Evolutionary conservation across 2,113 vertebrate species (phyloP).

Genomic region (Lamprologus sp.): DNA sequence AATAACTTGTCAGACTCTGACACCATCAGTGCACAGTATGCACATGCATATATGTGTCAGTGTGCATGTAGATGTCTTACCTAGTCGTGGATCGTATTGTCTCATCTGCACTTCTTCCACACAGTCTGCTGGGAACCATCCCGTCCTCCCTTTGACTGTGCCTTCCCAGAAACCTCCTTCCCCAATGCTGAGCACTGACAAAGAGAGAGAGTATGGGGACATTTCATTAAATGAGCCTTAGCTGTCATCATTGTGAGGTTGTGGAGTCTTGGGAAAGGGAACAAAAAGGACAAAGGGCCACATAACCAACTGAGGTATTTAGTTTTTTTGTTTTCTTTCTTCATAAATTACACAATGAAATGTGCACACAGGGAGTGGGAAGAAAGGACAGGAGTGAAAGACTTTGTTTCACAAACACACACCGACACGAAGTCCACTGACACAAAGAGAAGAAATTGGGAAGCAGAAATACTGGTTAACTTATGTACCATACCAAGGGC

Average conservation of each 20-base stretch:
- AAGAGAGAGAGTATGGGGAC: slow-evolving; percentile 13
- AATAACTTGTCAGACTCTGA: background rate
- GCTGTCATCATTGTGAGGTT: background rate
- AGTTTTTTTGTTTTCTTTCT: background rate
- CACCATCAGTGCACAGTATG: background rate
- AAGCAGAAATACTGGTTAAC: background rate
- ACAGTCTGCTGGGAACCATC: slow-evolving; percentile 98
- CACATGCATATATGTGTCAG: background rate
- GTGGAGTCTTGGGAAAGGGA: background rate
- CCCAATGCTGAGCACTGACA: slow-evolving; percentile 91
- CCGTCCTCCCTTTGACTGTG: slow-evolving; percentile 91
- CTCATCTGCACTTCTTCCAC: slow-evolving; percentile 98
- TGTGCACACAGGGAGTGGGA: background rate
- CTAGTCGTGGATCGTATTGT: slow-evolving; percentile 85
- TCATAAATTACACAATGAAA: slow-evolving; percentile 1
- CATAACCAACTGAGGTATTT: background rate
- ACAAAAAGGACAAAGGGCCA: background rate
- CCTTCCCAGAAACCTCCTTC: slow-evolving; percentile 99
- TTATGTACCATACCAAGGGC: background rate
- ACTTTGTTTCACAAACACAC: background rate
- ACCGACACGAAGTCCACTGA: background rate
- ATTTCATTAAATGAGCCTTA: background rate
- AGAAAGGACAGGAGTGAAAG: background rate
- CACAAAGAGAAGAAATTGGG: background rate
- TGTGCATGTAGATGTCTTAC: slow-evolving; percentile 64